A percentile compares a stretch with the other conserved stretches of the same genome.
Evolutionary conservation across 1,140 invertebrate species (phyloP).

Genomic region (Kradibia gibbosae): DNA sequence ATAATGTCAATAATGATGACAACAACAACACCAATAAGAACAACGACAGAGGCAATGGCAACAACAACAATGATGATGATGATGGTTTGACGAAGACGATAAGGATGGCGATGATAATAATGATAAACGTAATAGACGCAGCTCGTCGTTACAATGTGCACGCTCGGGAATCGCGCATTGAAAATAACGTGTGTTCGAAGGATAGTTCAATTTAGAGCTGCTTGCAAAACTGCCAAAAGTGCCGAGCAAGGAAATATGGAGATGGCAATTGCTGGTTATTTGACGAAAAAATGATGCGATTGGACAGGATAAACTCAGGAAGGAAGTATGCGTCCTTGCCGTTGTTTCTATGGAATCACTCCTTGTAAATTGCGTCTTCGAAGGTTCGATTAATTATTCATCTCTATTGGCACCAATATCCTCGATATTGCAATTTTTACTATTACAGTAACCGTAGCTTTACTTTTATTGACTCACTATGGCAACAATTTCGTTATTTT

Average conservation of each 20-base stretch:
- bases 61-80: background rate
- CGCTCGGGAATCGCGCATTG: background rate
- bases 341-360: too few species aligned
- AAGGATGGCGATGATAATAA: background rate
- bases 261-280: background rate
- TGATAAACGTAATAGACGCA: background rate
- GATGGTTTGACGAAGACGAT: background rate
- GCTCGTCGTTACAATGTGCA: background rate
- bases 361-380: too few species aligned
- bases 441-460: too few species aligned
- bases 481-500: too few species aligned
- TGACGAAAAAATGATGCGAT: constrained; percentile 3
- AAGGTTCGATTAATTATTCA: too few species aligned
- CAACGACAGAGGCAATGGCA: background rate
- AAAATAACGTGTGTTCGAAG: background rate
- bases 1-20: background rate
- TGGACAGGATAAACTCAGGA: too few species aligned
- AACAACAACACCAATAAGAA: background rate
- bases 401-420: too few species aligned
- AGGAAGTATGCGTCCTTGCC: too few species aligned
- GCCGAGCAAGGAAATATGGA: constrained; percentile 2
- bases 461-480: too few species aligned
- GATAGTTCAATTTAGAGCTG: background rate
- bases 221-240: background rate
- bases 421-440: too few species aligned